phyloP scores from a whole-genome alignment of 2,888 invertebrate genomes.

The Didymodactylos carnosus region DNA sequence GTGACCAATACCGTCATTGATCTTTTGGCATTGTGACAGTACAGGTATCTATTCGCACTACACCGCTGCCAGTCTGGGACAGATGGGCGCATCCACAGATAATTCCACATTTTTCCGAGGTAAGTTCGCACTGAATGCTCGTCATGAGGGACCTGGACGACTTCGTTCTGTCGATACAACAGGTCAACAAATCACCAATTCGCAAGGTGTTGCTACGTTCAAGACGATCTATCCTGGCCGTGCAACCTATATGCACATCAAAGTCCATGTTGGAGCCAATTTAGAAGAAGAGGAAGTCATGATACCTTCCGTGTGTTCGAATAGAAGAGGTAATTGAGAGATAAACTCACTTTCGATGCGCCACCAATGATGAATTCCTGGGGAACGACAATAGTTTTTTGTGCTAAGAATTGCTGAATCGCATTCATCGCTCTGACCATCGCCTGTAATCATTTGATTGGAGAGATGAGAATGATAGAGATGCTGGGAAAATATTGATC shows the following conservation, averaged over 20 bases:
- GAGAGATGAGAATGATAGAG: too few species aligned
- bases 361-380: constrained; percentile 21
- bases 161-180: neutral
- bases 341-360: constrained; percentile 17
- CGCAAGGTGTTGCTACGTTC: neutral
- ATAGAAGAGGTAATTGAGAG: too few species aligned
- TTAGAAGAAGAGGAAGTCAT: too few species aligned
- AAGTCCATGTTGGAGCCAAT: neutral
- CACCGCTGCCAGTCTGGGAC: neutral
- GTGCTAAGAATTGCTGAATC: constrained; percentile 16
- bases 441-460: constrained; percentile 16
- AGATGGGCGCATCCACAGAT: neutral
- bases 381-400: neutral
- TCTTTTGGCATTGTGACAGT: neutral
- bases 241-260: neutral
- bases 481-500: too few species aligned
- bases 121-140: too few species aligned
- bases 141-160: too few species aligned
- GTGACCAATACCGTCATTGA: neutral
- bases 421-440: constrained; percentile 21
- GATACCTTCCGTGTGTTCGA: too few species aligned
- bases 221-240: neutral
- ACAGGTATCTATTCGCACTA: neutral
- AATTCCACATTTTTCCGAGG: neutral
- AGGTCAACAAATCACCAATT: neutral